Evolutionary conservation across 2,888 invertebrate genomes (phyloP), one percentile per base, ranked within the genome.

Genomic region (Alentia gelatinosa): DNA sequence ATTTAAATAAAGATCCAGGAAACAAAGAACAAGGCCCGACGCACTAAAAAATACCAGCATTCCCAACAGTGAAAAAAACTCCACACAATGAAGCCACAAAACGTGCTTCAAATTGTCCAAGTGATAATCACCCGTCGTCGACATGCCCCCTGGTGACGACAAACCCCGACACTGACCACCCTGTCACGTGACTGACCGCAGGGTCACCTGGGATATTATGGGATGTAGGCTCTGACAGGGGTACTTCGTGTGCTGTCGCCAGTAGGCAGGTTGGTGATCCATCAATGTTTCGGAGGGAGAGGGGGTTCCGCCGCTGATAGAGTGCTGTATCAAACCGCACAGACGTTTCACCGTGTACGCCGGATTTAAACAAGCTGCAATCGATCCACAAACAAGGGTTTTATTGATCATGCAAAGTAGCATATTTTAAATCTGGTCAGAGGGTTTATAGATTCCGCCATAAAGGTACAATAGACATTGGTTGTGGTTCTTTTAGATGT

Each of bases 301-400:
- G 3, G 3, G 56, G 19, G 3, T 56, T 3, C 56, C 56, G 56
- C 9, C 26, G 68, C 68, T 68, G 68, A 68, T 26, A 68, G 68
- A 68, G 26, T 68, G 68, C 12, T 12, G 68, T 68, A 68, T 68
- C 30, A 68, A 68, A 26, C 68, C 30, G 26, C 26, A 26, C 26
- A 30, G 68, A 68, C 68, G 63, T 9, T 12, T 12, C 26, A 1
- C 15, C 68, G 68, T 68, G 68, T 68, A 68, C 68, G 30, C 68
- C 68, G 5, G 12, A 26, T 68, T 68, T 26, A n/a, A 68, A 68
- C 68, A 68, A 30, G 12, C 30, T 15, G 12, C 23, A 12, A 9
- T 68, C 68, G 68, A 68, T 26, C 68, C 68, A 12, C 30, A 68
- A 68, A 68, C 68, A 68, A 68, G 68, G 68, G 68, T 68, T 68